Evolutionary conservation across 2,888 invertebrate genomes (phyloP), one percentile per base, ranked within the genome.

Genomic region (Hanleya hanleyi): DNA sequence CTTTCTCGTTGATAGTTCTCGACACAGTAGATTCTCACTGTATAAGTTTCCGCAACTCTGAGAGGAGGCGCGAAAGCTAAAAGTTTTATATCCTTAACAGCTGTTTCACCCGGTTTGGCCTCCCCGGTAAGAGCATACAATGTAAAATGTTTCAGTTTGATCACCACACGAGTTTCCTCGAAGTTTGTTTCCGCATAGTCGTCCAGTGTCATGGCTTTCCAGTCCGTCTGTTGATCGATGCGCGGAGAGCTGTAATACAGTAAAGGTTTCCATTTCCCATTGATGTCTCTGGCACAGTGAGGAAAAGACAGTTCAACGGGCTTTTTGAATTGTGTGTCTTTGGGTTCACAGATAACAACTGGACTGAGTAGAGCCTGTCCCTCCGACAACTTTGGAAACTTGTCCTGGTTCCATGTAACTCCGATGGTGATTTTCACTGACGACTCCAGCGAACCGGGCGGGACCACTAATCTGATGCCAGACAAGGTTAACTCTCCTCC

Each of bases 131-230:
- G 68, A 22, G 81, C 75, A 62, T 78, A 83, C 0, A 79, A 49
- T 12, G 81, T 83, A 35, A 83, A 83, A 75, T 83, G 81, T 6
- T 73, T 70, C 0, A 83, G 65, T 32, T 75, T 51, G n/a, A 83
- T 32, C n/a, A 29, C 69, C 5, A 81, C 77, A 1, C 38, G 35
- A 41, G 64, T 41, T 2, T 69, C 37, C 9, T 29, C 41, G 1
- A 81, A 51, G 6, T 61, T 47, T 37, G 72, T 68, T 33, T 78
- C 73, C 18, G 62, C 65, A 37, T 74, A 74, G 64, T 79, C 81
- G 0, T 29, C 73, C 15, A 73, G 50, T 9, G 73, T 75, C 12
- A 80, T 64, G n/a, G 69, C 37, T 9, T 61, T 74, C 83, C 83
- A 83, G 6, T 77, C 69, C 9, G 35, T 35, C 3, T 32, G 26